A percentile compares a stretch with the other conserved stretches of the same genome.
Conservation (phyloP, 92 coral and sea anemone species). For the Siderastrea siderea region DNA sequence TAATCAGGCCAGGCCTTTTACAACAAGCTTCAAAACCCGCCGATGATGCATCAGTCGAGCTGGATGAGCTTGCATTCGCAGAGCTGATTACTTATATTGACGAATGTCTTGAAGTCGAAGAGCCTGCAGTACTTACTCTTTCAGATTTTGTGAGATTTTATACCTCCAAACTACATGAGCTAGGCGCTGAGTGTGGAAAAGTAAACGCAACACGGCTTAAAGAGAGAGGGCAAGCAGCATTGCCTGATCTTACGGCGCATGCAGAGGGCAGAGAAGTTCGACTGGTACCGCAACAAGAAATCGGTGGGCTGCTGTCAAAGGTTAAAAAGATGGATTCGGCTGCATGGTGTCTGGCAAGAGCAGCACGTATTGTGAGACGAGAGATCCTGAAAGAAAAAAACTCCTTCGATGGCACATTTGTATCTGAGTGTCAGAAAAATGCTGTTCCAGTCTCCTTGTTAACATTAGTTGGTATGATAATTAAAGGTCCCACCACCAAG, state of each 20-base stretch:
- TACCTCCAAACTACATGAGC: slow-evolving; percentile 25
- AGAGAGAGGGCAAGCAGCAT: slow-evolving; percentile 56
- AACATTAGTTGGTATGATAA: slow-evolving; percentile 53
- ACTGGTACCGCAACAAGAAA: slow-evolving; percentile 55
- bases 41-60: slow-evolving; percentile 12
- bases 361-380: slow-evolving; percentile 55
- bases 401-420: slow-evolving; percentile 64
- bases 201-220: slow-evolving; percentile 56
- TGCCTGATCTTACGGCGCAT: slow-evolving; percentile 70
- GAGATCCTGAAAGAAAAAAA: slow-evolving; percentile 35
- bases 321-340: slow-evolving; percentile 60
- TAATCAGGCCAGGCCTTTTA: slow-evolving; percentile 36
- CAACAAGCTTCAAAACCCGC: slow-evolving; percentile 20
- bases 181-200: slow-evolving; percentile 29
- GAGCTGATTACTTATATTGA: slow-evolving; percentile 71
- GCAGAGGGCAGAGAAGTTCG: slow-evolving; percentile 61
- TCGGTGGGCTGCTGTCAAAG: slow-evolving; percentile 49
- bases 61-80: slow-evolving; percentile 71
- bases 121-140: slow-evolving; percentile 32
- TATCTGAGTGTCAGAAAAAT: slow-evolving; percentile 45
- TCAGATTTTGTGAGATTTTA: slow-evolving; percentile 54
- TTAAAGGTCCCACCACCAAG: slow-evolving; percentile 35
- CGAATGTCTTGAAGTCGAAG: slow-evolving; percentile 50
- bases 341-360: slow-evolving; percentile 57
- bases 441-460: slow-evolving; percentile 55